phyloP scores from a whole-genome alignment of 2,888 invertebrate genomes.

The Diachrysia chrysitis region DNA sequence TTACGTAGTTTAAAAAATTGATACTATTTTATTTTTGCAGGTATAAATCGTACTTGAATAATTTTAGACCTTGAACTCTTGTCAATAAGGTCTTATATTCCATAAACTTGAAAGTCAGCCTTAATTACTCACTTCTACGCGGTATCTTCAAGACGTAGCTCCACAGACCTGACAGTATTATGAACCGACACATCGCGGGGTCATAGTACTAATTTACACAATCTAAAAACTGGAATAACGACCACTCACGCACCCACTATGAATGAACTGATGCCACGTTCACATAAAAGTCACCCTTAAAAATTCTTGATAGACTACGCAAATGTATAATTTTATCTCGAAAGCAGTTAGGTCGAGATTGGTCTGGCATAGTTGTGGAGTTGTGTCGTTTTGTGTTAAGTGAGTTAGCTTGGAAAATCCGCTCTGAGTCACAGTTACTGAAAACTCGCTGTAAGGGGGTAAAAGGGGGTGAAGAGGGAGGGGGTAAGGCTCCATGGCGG shows the following conservation, averaged over 20 bases:
- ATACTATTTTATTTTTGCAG: neutral
- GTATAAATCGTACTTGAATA: neutral
- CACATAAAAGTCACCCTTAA: constrained; percentile 57
- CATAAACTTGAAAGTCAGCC: neutral
- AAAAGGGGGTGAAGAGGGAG: neutral
- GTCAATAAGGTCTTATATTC: neutral
- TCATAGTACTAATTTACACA: constrained; percentile 52
- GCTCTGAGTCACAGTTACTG: constrained; percentile 55
- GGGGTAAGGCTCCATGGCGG: constrained; percentile 31
- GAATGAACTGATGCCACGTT: constrained; percentile 53
- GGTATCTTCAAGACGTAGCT: constrained; percentile 56
- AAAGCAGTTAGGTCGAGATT: constrained; percentile 46
- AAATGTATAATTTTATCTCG: constrained; percentile 47
- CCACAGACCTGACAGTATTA: constrained; percentile 54
- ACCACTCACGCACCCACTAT: constrained; percentile 55
- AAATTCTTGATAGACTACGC: constrained; percentile 20
- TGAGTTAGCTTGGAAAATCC: constrained; percentile 51
- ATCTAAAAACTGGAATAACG: constrained; percentile 49
- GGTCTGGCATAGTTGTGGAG: constrained; percentile 23
- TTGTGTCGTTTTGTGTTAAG: constrained; percentile 41
- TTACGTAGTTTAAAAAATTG: neutral
- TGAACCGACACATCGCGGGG: constrained; percentile 67
- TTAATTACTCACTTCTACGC: constrained; percentile 49
- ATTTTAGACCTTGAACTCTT: neutral
- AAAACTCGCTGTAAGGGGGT: constrained; percentile 30